phyloP scores from a whole-genome alignment of 2,113 vertebrate genomes.

The Tragelaphus strepsiceros region DNA sequence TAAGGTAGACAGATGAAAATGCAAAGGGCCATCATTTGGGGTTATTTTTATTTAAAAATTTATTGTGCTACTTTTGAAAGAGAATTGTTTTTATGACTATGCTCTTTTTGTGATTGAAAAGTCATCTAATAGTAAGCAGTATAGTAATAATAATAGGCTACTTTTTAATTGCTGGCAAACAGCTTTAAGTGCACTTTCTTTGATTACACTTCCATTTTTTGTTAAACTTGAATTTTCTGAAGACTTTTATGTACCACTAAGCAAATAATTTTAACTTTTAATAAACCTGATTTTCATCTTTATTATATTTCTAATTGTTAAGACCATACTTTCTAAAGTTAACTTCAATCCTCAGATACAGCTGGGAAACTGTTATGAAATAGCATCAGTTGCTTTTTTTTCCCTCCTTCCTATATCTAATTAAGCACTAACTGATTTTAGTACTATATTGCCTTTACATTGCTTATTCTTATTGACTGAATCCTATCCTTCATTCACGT shows the following conservation, averaged over 20 bases:
- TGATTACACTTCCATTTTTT: constrained; percentile 81
- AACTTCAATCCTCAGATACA: constrained; percentile 53
- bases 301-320: constrained; percentile 71
- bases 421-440: constrained; percentile 46
- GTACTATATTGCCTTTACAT: not conserved
- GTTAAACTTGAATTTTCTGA: constrained; percentile 82
- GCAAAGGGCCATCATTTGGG: constrained; percentile 44
- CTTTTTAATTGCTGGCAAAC: constrained; percentile 81
- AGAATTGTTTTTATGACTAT: constrained; percentile 42
- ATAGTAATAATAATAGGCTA: constrained; percentile 49
- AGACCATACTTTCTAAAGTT: constrained; percentile 71
- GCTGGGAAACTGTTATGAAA: not conserved
- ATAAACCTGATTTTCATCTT: constrained; percentile 71
- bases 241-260: constrained; percentile 83
- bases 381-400: not conserved
- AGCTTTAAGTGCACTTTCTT: constrained; percentile 88
- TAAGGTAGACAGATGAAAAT: constrained; percentile 12
- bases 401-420: not conserved
- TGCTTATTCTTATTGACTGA: constrained; percentile 47
- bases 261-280: constrained; percentile 75
- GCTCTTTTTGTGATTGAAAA: constrained; percentile 57
- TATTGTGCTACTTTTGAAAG: constrained; percentile 47
- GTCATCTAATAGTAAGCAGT: constrained; percentile 63
- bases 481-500: constrained; percentile 37
- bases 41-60: constrained; percentile 48